Percentiles rank a stretch among this genome's conserved stretches.
Evolutionary conservation across 2,888 invertebrate species (phyloP).

Genomic region (Drosophila aldrichi): DNA sequence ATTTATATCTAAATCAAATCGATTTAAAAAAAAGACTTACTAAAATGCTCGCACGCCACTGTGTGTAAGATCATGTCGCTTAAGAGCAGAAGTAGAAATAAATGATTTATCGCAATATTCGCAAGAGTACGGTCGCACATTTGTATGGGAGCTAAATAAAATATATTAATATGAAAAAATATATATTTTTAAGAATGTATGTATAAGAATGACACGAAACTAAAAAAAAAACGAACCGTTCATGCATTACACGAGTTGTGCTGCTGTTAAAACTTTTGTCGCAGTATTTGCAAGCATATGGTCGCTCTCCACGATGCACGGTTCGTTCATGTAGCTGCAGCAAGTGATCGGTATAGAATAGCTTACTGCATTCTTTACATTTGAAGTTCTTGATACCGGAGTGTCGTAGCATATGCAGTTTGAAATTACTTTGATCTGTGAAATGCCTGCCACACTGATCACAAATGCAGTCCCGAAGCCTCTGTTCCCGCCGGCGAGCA

Average conservation of each 20-base stretch:
- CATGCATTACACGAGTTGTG: constrained; percentile 78
- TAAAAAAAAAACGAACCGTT: constrained; percentile 64
- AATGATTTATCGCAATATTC: constrained; percentile 76
- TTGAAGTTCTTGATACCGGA: constrained; percentile 59
- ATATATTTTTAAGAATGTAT: no score
- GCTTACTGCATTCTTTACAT: constrained; percentile 48
- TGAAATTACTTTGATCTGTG: constrained; percentile 70
- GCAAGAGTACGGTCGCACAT: constrained; percentile 79
- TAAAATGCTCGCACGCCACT: constrained; percentile 57
- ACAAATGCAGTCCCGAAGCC: constrained; percentile 58
- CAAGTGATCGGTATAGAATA: constrained; percentile 64
- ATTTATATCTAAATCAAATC: neutral
- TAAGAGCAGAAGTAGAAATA: constrained; percentile 79
- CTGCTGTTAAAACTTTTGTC: constrained; percentile 78
- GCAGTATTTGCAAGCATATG: constrained; percentile 80
- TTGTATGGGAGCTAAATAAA: constrained; percentile 77
- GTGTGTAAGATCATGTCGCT: constrained; percentile 73
- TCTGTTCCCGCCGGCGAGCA: constrained; percentile 54
- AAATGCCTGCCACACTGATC: constrained; percentile 68
- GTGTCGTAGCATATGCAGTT: constrained; percentile 65
- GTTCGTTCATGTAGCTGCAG: constrained; percentile 54
- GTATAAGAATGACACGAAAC: neutral
- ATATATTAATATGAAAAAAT: neutral
- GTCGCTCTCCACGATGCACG: constrained; percentile 82
- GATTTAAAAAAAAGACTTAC: constrained; percentile 44